A percentile compares a stretch with the other conserved stretches of the same genome.
Conservation (phyloP, 1,140 invertebrate genomes). For the Mya arenaria region DNA sequence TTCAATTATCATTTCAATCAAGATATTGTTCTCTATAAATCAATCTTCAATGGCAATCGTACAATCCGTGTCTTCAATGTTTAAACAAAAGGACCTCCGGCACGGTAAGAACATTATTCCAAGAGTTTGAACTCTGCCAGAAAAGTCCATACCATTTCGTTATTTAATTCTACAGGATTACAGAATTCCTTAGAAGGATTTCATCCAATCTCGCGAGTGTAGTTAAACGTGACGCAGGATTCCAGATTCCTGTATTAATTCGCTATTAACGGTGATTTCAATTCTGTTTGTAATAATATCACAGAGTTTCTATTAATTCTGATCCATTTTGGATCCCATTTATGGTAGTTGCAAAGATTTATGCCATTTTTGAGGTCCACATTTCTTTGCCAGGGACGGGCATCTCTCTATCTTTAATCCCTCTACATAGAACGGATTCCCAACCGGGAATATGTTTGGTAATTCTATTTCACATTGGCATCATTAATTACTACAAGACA, state of each 20-base stretch:
- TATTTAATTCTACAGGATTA: slow-evolving; percentile 53
- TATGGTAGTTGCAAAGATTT: slow-evolving; percentile 23
- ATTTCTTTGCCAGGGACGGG: slow-evolving; percentile 8
- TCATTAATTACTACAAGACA: slow-evolving; percentile 35
- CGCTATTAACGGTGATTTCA: slow-evolving; percentile 56
- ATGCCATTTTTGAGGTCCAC: neutral
- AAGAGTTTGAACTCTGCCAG: too few species aligned
- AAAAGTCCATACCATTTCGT: too few species aligned
- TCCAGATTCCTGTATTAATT: slow-evolving; percentile 42
- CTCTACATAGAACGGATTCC: slow-evolving; percentile 28
- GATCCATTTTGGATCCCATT: slow-evolving; percentile 51
- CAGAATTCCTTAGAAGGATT: slow-evolving; percentile 46
- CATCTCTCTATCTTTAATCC: slow-evolving; percentile 37
- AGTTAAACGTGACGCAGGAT: slow-evolving; percentile 27
- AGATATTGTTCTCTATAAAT: too few species aligned
- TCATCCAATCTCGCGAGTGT: slow-evolving; percentile 15
- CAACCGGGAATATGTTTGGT: slow-evolving; percentile 10
- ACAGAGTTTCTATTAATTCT: slow-evolving; percentile 54
- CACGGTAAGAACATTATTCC: too few species aligned
- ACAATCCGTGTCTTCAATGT: too few species aligned
- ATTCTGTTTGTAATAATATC: slow-evolving; percentile 59
- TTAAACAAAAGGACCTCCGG: too few species aligned
- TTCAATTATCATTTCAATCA: too few species aligned
- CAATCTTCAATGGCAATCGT: too few species aligned
- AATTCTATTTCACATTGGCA: slow-evolving; percentile 33